Evolutionary conservation across 2,113 vertebrate species (phyloP), one percentile per base, ranked within the genome.

Genomic region (Sakesphorus luctuosus): DNA sequence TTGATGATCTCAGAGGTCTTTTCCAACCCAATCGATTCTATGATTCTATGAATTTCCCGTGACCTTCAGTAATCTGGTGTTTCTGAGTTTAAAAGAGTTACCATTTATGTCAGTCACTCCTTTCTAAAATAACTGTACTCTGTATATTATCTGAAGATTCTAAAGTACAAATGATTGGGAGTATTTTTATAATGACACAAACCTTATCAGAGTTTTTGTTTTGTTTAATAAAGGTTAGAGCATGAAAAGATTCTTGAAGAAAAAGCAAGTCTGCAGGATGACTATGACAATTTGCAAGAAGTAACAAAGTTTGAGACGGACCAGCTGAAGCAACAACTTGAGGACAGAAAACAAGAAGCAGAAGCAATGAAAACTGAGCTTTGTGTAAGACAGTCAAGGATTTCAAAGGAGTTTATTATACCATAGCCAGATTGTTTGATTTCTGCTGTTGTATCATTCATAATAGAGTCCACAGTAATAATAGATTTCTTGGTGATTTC

Each of bases 221-320:
- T 72, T 91, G 95, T 78, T 74, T 87, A 38, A 58, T 93, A 46
- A 97, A 99, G 99, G 90, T 93, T 99, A 87, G 99, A 99, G 94
- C 98, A 98, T 69, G 99, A 99, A 97, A 98, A 98, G 82, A 90
- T 99, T 73, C 98, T 99, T 92, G 98, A 99, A 96, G 98, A 98
- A 95, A 98, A 99, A 92, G 97, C 98, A 73, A 98, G 98, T 43
- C 98, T 99, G 46, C 99, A 99, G 97, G 99, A 99, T 94, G 98
- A 98, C 55, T 99, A 98, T 25, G 99, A 99, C 84, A 98, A 99
- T 59, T 96, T 99, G 76, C 99, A 99, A 93, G 99, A 99, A 77
- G 99, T 99, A 90, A 95, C 98, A 21, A 99, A 99, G 94, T 99
- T 99, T 97, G 99, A 99, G 86, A 97, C 97, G 3, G 99, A 99